A percentile compares a stretch with the other conserved stretches of the same genome.
These are phyloP conservation scores for Diplazon laetatorius DNA, from an alignment of 2,888 invertebrate species.

Conservation along the genomic window DNA sequence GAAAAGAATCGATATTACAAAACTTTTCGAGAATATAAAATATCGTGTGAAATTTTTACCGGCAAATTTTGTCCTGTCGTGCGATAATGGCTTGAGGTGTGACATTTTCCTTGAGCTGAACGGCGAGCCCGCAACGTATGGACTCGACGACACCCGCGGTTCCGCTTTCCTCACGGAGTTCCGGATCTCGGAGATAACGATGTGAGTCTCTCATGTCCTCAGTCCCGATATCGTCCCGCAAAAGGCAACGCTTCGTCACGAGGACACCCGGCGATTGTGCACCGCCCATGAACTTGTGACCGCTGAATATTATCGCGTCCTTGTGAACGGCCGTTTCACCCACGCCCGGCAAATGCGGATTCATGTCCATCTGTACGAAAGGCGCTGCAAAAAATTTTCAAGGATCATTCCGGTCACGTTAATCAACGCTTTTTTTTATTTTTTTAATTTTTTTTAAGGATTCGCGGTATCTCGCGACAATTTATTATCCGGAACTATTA, in stretches of 20 bases:
- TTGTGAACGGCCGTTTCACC: slow-evolving; percentile 90
- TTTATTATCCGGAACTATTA: no score
- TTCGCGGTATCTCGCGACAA: no score
- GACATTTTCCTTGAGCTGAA: slow-evolving; percentile 93
- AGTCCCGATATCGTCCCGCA: slow-evolving; percentile 80
- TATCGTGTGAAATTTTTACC: no score
- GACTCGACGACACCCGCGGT: slow-evolving; percentile 91
- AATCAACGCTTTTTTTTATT: slow-evolving; percentile 15
- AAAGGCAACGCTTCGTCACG: slow-evolving; percentile 84
- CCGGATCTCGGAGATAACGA: slow-evolving; percentile 84
- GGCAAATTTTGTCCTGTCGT: slow-evolving; percentile 89
- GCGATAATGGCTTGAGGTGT: slow-evolving; percentile 89
- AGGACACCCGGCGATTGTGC: slow-evolving; percentile 91
- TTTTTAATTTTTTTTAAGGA: slow-evolving; percentile 15
- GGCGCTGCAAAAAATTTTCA: slow-evolving; percentile 84
- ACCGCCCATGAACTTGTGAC: slow-evolving; percentile 95
- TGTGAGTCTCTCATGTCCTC: slow-evolving; percentile 81
- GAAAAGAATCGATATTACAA: no score
- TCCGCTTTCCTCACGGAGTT: slow-evolving; percentile 89
- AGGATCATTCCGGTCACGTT: slow-evolving; percentile 26
- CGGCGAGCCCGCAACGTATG: slow-evolving; percentile 92
- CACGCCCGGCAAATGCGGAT: slow-evolving; percentile 89
- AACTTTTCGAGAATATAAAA: no score
- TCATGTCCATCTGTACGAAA: slow-evolving; percentile 91
- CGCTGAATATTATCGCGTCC: slow-evolving; percentile 94